Percentiles rank a stretch among this genome's conserved stretches.
Evolutionary conservation across 2,888 invertebrate genomes (phyloP).

Genomic region (Torymus auratus): DNA sequence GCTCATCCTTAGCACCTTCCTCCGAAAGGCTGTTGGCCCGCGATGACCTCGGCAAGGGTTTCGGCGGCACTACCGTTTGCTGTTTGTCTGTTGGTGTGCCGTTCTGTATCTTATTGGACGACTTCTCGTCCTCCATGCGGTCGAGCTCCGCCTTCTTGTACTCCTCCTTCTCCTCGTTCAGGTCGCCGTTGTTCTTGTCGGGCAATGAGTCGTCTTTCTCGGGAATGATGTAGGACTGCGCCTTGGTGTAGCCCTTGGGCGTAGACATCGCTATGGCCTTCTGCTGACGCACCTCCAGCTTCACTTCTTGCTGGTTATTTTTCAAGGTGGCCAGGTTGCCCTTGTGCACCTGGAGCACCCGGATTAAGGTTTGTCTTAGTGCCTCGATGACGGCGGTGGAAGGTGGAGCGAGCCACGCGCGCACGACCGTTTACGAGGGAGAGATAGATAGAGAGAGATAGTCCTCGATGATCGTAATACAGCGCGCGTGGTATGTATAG

Average conservation of each 20-base stretch:
- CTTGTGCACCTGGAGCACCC: constrained; percentile 72
- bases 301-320: constrained; percentile 72
- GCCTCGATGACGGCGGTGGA: too few relatives aligned
- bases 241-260: constrained; percentile 70
- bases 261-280: constrained; percentile 68
- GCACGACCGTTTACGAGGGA: too few relatives aligned
- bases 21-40: constrained; percentile 86
- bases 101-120: constrained; percentile 70
- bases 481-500: neutral
- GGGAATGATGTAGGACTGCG: constrained; percentile 61
- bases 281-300: constrained; percentile 68
- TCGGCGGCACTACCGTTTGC: constrained; percentile 80
- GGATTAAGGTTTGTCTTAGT: neutral
- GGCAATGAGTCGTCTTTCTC: constrained; percentile 62
- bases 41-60: constrained; percentile 88
- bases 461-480: too few relatives aligned
- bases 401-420: too few relatives aligned
- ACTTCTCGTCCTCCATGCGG: constrained; percentile 70
- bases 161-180: constrained; percentile 68
- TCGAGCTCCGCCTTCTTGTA: constrained; percentile 65
- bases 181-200: too few relatives aligned
- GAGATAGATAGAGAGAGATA: too few relatives aligned
- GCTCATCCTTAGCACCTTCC: constrained; percentile 82
- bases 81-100: constrained; percentile 69
- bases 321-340: constrained; percentile 73